Conservation (phyloP, 2,888 invertebrate genomes). For the Pollenia amentaria region DNA sequence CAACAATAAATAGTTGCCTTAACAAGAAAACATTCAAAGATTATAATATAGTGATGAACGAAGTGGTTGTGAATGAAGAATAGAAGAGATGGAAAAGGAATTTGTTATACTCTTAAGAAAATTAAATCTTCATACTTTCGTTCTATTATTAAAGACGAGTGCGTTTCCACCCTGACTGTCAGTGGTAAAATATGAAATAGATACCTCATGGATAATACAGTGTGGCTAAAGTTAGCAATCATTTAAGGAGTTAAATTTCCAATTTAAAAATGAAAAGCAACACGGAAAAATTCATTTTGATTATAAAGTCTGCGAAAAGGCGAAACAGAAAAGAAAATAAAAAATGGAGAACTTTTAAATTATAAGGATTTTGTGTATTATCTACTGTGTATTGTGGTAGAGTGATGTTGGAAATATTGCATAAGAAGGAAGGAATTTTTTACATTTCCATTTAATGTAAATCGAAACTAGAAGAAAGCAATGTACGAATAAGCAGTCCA, state of each 20-base stretch:
- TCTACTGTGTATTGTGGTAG: not conserved
- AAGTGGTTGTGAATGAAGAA: not conserved
- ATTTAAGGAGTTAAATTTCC: slow-evolving; percentile 81
- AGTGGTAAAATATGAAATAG: slow-evolving; percentile 75
- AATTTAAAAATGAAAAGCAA: slow-evolving; percentile 78
- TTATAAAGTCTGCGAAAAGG: not conserved
- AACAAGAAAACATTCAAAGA: slow-evolving; percentile 29
- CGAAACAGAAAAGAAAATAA: not conserved
- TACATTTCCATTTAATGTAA: not conserved
- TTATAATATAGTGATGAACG: slow-evolving; percentile 6
- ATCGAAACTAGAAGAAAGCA: not conserved
- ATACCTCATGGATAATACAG: slow-evolving; percentile 77
- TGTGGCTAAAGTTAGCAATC: slow-evolving; percentile 81
- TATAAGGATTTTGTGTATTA: slow-evolving; percentile 33
- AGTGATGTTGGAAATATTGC: not conserved
- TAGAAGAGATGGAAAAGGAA: slow-evolving; percentile 7
- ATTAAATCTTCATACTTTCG: slow-evolving; percentile 62
- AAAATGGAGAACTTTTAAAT: slow-evolving; percentile 23
- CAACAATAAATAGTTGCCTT: slow-evolving; percentile 1
- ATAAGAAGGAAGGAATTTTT: not conserved
- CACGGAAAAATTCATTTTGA: not conserved
- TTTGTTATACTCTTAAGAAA: slow-evolving; percentile 54
- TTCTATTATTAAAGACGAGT: slow-evolving; percentile 10
- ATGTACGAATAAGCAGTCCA: not conserved
- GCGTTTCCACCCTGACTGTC: slow-evolving; percentile 29